Base-by-base conservation (phyloP, 2,888 invertebrate species). In the Lasioglossum pauxillum region DNA sequence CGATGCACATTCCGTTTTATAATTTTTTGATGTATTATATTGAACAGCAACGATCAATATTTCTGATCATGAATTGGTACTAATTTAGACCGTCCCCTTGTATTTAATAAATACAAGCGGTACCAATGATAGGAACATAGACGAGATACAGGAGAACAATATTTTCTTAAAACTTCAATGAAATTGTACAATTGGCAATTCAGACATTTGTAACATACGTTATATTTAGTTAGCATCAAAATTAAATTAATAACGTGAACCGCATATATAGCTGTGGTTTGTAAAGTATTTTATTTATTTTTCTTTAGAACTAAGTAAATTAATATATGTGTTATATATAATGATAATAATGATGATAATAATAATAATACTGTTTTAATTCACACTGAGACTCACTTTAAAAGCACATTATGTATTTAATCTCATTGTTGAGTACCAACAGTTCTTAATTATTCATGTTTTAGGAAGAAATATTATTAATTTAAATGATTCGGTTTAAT, bases 231-330 rank as follows among this genome's bases (percentile, higher is more conserved):
- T 86, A 87, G 77, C 49, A 76, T 78, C 57, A 72, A 82, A 84
- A 44, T 82, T 60, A 73, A 64, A 77, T 71, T 71, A 79, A 35
- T 76, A 75, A 82, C 31, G 38, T 78, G 46, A 81, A 79, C 60
- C 79, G 64, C 41, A 46, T 27, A 23, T 64, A 77, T 57, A 77
- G 27, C 57, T 82, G 76, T 78, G 78, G 35, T 82, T 80, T 86
- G 82, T 90, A 91, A 86, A 84, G 72, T 89, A 84, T 85, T 89
- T 89, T 89, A 91, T 91, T 91, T 91, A 91, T 91, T 91, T 88
- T 77, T 44, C 19, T 72, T 75, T 85, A 88, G 64, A 53, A 76
- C 69, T 85, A 90, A 82, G 78, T 86, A 86, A 85, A 86, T 86
- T 86, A 86, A 86, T 86, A 86, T 86, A 85, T 84, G 69, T 75